Evolutionary conservation across 2,113 vertebrate species (phyloP).

Genomic region (Rhineura floridana): DNA sequence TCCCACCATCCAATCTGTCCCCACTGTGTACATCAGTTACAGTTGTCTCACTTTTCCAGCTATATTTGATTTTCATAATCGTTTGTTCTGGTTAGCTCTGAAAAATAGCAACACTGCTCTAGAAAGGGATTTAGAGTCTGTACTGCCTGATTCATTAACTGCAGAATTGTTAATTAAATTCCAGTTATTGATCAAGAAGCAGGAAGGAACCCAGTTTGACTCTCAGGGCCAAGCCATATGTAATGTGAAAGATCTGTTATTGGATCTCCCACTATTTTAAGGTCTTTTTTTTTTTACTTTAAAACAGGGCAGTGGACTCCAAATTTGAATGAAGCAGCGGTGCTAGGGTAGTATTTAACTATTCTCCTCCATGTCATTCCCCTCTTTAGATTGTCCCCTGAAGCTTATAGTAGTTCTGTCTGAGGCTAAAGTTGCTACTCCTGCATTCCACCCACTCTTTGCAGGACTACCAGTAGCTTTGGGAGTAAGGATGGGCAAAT

Average conservation of each 20-base stretch:
- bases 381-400: background rate
- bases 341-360: background rate
- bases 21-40: slow-evolving; percentile 26
- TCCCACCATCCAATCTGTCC: slow-evolving; percentile 25
- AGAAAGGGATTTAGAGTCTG: background rate
- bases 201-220: background rate
- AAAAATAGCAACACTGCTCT: slow-evolving; percentile 4
- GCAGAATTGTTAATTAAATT: slow-evolving; percentile 12
- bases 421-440: background rate
- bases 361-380: background rate
- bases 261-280: background rate
- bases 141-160: background rate
- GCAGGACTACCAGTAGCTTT: too few relatives aligned
- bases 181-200: slow-evolving; percentile 1
- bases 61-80: slow-evolving; percentile 27
- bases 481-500: background rate
- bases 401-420: background rate
- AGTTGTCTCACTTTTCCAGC: slow-evolving; percentile 23
- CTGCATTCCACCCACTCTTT: background rate
- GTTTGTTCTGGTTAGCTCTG: slow-evolving; percentile 13
- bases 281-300: background rate
- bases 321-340: background rate
- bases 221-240: background rate
- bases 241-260: background rate
- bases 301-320: background rate